These are phyloP conservation scores for Tychaedon coryphoeus DNA, from an alignment of 2,113 vertebrate species.

Conservation along the genomic window DNA sequence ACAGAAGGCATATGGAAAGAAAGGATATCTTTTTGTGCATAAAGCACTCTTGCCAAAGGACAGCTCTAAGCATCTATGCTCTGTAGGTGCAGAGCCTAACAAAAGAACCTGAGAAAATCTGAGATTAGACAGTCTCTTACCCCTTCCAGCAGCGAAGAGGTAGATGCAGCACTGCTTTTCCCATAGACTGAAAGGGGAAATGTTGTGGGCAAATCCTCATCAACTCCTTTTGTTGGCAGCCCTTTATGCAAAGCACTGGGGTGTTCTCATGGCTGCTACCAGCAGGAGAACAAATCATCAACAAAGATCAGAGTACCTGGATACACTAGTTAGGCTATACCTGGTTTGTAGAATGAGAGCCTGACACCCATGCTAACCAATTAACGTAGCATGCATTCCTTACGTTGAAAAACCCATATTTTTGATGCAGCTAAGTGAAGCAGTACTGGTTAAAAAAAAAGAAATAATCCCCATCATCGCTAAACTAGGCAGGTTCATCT, in stretches of 20 bases:
- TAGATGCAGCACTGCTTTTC: constrained; percentile 10
- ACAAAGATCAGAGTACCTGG: background rate
- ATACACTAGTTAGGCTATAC: background rate
- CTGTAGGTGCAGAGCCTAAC: background rate
- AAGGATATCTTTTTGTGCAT: background rate
- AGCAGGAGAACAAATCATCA: background rate
- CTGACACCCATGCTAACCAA: background rate
- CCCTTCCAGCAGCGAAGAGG: constrained; percentile 8
- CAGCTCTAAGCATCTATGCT: background rate
- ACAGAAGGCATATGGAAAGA: background rate
- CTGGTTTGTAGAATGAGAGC: background rate
- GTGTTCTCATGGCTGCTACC: background rate
- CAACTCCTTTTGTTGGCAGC: constrained; percentile 32
- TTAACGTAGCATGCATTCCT: background rate
- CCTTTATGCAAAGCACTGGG: constrained; percentile 18
- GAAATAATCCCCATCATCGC: constrained; percentile 48
- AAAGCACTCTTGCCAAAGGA: background rate
- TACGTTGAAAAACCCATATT: background rate
- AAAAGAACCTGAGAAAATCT: background rate
- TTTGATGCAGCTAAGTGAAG: constrained; percentile 26
- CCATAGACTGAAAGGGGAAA: background rate
- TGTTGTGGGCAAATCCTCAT: constrained; percentile 10
- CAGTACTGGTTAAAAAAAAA: constrained; percentile 22
- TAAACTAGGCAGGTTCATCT: constrained; percentile 40
- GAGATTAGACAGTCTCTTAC: background rate